Evolutionary conservation across 2,113 vertebrate genomes (phyloP).

Genomic region (Alces alces): DNA sequence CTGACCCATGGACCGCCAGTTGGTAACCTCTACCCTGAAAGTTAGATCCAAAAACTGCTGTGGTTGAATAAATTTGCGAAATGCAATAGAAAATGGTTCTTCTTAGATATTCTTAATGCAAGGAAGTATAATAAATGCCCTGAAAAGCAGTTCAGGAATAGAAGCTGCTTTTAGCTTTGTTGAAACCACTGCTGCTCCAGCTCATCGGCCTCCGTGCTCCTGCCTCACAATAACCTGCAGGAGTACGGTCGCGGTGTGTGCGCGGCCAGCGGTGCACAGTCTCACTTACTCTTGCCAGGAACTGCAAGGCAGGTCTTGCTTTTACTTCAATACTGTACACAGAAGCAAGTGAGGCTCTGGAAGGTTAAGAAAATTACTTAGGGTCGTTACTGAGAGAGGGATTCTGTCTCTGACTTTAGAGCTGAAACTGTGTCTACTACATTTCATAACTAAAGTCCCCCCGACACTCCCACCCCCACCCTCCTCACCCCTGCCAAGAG

Average conservation of each 20-base stretch:
- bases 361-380: neutral
- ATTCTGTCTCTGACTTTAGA: neutral
- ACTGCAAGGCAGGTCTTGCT: neutral
- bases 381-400: neutral
- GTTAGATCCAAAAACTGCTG: neutral
- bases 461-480: neutral
- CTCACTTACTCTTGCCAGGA: neutral
- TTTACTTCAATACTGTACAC: neutral
- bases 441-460: neutral
- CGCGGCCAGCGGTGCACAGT: neutral
- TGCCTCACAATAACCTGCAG: neutral
- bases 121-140: neutral
- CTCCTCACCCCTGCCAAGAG: neutral
- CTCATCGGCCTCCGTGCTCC: neutral
- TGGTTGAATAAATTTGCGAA: neutral
- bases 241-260: neutral
- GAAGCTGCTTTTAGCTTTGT: neutral
- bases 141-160: neutral
- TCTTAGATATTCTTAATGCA: neutral
- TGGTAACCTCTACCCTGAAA: neutral
- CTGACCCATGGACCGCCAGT: neutral
- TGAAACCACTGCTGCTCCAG: neutral
- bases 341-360: neutral
- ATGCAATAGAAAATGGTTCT: neutral
- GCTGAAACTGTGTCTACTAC: neutral